Conservation (phyloP, 2,113 vertebrate species). For the Cyphomyrus discorhynchus region DNA sequence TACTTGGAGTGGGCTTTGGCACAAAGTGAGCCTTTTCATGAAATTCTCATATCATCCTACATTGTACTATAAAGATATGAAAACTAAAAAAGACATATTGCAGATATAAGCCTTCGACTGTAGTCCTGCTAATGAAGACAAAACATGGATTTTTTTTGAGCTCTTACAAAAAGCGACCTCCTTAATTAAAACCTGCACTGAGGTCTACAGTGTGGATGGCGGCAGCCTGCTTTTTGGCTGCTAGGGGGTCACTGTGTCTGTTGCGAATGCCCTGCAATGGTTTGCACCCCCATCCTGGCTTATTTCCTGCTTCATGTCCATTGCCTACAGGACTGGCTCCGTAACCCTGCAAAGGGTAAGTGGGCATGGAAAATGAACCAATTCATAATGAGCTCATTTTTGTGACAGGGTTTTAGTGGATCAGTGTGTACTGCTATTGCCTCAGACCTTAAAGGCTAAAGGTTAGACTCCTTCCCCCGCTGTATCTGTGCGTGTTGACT, state of each 20-base stretch:
- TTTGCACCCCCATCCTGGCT: background rate
- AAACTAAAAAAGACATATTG: background rate
- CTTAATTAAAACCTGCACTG: background rate
- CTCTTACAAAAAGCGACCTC: background rate
- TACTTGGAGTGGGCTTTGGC: background rate
- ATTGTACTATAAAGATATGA: background rate
- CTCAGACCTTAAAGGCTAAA: background rate
- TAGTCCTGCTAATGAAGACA: background rate
- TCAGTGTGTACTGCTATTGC: background rate
- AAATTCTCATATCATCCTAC: background rate
- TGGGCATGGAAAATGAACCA: background rate
- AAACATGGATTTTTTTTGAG: background rate
- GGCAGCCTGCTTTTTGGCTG: background rate
- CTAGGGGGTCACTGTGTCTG: background rate
- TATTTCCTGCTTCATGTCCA: background rate
- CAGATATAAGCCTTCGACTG: background rate
- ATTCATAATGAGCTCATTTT: too few relatives aligned
- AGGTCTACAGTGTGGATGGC: background rate
- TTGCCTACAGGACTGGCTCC: background rate
- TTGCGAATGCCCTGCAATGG: background rate
- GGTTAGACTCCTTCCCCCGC: background rate
- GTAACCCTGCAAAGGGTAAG: background rate
- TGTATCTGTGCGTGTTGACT: background rate
- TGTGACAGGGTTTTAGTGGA: background rate
- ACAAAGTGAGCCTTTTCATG: background rate